Conservation (phyloP, 2,113 vertebrate species). For the Maccullochella peelii region DNA sequence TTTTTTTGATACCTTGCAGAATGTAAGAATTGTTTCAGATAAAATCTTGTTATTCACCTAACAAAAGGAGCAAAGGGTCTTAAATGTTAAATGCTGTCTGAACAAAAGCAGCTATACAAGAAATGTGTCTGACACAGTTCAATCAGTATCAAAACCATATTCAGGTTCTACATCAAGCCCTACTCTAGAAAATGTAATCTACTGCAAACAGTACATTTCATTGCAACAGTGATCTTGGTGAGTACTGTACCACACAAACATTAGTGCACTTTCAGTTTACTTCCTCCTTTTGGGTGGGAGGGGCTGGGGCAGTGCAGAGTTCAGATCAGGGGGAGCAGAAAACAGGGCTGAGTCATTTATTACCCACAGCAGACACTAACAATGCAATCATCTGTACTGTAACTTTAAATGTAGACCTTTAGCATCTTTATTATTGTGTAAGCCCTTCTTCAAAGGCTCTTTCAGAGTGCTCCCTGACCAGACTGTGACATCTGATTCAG, state of each 20-base stretch:
- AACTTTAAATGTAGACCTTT: background rate
- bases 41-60: too few relatives aligned
- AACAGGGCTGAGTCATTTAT: conserved; percentile 10
- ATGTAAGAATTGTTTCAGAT: too few relatives aligned
- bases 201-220: background rate
- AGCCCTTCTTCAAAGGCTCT: background rate
- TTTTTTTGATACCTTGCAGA: too few relatives aligned
- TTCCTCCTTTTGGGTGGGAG: background rate
- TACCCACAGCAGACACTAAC: conserved; percentile 6
- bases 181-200: background rate
- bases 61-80: too few relatives aligned
- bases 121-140: too few relatives aligned
- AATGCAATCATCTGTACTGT: background rate
- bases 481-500: background rate
- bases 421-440: background rate
- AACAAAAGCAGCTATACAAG: too few relatives aligned
- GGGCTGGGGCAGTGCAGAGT: background rate
- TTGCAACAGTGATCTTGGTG: background rate
- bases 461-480: background rate
- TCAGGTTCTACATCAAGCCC: background rate
- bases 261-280: background rate
- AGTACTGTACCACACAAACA: background rate
- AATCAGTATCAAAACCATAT: background rate
- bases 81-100: too few relatives aligned
- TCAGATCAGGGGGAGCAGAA: background rate